Base-by-base conservation (phyloP, 1,140 invertebrate species). In the Drosophila kohkoa region DNA sequence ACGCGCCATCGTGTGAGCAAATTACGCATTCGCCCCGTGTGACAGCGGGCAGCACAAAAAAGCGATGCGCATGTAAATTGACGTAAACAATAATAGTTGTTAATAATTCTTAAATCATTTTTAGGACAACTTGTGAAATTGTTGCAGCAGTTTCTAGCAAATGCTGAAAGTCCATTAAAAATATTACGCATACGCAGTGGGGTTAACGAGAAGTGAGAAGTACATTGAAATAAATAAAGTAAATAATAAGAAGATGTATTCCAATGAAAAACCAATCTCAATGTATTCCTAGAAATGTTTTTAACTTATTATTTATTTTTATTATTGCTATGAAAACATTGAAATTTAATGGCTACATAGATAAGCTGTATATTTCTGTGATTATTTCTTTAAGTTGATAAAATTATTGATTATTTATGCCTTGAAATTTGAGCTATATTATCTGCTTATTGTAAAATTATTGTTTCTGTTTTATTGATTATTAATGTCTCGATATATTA, bases 1-100 rank as follows among this genome's bases (percentile, higher is more conserved):
- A 83, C 81, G 77, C 77, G 81, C 77, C 67, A 46, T 41, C 48
- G 62, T 11, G 35, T 28, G 25, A 28, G 30, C 30, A 48, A 46
- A 82, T 82, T 80, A 82, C 77, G 81, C 77, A 82, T 83, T 65
- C 81, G 81, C 73, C 46, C 48, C 64, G 77, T 51, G 10, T 66
- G 51, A 67, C 69, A 30, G 2, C 7, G 49, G 52, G 8, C 51
- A 7, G 1, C 35, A 10, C 20, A 38, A 10, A 38, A 30, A 32
- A 16, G 10, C 20, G 20, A 25, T 16, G 32, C 51, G 20, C 2
- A 6, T 43, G 25, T n/a, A 15, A 30, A 30, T 30, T 43, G 30
- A 38, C 10, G 35, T 35, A 48, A 63, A 63, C 13, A 55, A 0
- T 32, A 15, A 49, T 20, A 43, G 8, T 16, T 58, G 55, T 8